Base-by-base conservation (phyloP, 2,113 vertebrate species). In the Haemorhous mexicanus region DNA sequence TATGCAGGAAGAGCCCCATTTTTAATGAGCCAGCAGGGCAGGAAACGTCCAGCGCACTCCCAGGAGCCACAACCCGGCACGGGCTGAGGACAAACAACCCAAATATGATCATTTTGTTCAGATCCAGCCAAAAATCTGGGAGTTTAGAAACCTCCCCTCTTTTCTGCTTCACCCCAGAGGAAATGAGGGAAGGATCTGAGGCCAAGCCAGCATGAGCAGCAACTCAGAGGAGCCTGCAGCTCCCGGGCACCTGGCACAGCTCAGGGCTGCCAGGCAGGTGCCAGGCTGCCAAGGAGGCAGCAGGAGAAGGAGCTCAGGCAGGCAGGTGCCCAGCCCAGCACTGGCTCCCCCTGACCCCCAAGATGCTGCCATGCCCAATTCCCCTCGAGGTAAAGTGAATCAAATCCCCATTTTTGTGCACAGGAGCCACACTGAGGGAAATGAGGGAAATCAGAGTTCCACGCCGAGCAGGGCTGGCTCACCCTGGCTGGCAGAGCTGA, bases 401-500 rank as follows among this genome's bases (percentile, higher is more conserved):
- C 13, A 41, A 26, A 50, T 50, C 24, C 49, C 49, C 49, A 9
- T 26, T 50, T 16, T 50, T 27, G 13, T 14, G 41, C 41, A 41
- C 39, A 13, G 39, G 39, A 41, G 39, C 39, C 39, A 41, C 39
- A 41, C 39, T 41, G 39, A 41, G 39, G 5, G 39, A 41, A 41
- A 41, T 41, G 11, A 41, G 39, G 11, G 39, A 41, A 41, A 41
- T 41, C 39, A 41, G 39, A 41, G 39, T 41, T 41, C 12, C 39
- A 41, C 12, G 5, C 39, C 39, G 39, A 11, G 12, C 47, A 13
- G 47, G 23, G 47, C 47, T 24, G 10, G 49, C 50, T 98, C 98
- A 99, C 99, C 99, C 84, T 98, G 99, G 94, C 95, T 98, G 93
- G 98, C 97, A 16, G 98, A 97, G 46, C 98, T 98, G 95, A 99